Evolutionary conservation across 2,888 invertebrate genomes (phyloP), one percentile per base, ranked within the genome.

Genomic region (Sabellastarte sp.): DNA sequence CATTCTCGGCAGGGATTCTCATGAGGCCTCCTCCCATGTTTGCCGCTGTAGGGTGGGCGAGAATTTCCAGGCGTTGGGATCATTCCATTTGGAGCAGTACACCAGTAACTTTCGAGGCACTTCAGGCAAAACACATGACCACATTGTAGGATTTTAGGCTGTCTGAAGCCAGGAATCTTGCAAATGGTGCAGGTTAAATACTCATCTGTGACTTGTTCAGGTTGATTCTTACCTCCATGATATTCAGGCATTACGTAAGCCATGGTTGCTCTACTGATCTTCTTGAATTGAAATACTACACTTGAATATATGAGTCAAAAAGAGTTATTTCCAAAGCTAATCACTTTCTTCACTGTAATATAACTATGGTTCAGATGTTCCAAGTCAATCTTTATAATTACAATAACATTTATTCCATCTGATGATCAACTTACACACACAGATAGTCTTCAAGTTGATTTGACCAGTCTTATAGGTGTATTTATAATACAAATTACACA

Each of bases 201-300:
- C 20, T 69, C 67, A 31, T 69, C 69, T 1, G 69, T 68, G 24
- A 69, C 61, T 57, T 65, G 64, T 29, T 69, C 69, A 15, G 69
- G 63, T 15, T 65, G 60, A 51, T 69, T 69, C 31, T 28, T 56
- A 41, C 41, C 41, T 41, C 41, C 41, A 41, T 41, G 41, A 41
- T 41, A 41, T 41, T 41, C 10, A 10, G 41, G 41, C 41, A 41
- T 15, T 15, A 41, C 41, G 20, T 41, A 41, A 41, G 41, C 41
- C 41, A 41, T 41, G 41, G 10, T 41, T 41, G 41, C 20, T 41
- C 20, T 41, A n/a, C n/a, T n/a, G n/a, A n/a, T n/a, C n/a, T n/a
- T n/a, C n/a, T n/a, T n/a, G n/a, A n/a, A n/a, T n/a, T n/a, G n/a
- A n/a, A n/a, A n/a, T n/a, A n/a, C n/a, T n/a, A n/a, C n/a, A n/a